Evolutionary conservation across 2,888 invertebrate genomes (phyloP), one percentile per base, ranked within the genome.

Genomic region (Eupithecia abbreviata): DNA sequence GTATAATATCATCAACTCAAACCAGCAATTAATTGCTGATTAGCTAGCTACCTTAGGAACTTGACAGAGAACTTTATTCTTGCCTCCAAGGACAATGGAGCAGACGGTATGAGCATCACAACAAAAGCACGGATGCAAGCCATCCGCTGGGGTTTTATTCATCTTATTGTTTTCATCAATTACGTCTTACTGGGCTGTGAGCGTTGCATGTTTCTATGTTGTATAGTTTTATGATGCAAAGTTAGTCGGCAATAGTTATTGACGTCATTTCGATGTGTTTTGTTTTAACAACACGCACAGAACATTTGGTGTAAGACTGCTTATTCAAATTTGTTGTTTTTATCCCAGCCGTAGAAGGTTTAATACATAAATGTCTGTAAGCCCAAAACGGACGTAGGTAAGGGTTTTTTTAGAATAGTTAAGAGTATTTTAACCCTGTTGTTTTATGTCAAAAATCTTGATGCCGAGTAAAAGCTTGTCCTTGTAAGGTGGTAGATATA

Each of bases 81-180:
- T 85, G 82, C 84, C 83, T 82, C 77, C 82, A 84, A 88, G 88
- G 88, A 91, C 90, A 92, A 92, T 91, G 82, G 87, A 82, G 84
- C 82, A 87, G 69, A 84, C 81, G 82, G 87, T 88, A 85, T 88
- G 86, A 90, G 91, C 86, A 87, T 88, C 77, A 71, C 80, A 88
- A 92, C 91, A 92, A 92, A 91, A 90, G 92, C 90, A 81, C 91
- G 91, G 92, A 92, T 90, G 90, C 87, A 77, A 84, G 81, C 83
- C 81, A 74, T 75, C 85, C 84, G 83, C 79, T 47, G 78, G 73
- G 77, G 79, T 69, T 82, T 76, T 75, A 79, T 81, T 77, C 73
- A 30, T 71, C 73, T 71, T 76, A 82, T 82, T 81, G 80, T 81
- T 80, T 75, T 76, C 51, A 78, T 65, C 73, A 73, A 73, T 80